phyloP scores from a whole-genome alignment of 2,888 invertebrate genomes.

The Arge pagana region DNA sequence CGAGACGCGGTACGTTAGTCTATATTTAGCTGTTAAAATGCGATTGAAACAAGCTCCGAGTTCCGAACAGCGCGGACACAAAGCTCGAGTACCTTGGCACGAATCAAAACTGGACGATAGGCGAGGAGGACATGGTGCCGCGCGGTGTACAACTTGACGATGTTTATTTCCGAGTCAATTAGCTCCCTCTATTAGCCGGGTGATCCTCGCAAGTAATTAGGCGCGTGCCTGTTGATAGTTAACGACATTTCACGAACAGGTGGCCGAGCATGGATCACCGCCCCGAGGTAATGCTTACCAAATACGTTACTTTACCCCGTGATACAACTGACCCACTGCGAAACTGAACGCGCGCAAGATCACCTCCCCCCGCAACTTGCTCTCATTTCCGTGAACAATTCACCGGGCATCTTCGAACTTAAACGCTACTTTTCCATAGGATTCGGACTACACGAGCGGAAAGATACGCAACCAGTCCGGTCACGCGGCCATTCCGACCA shows the following conservation, averaged over 20 bases:
- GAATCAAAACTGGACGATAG: slow-evolving; percentile 53
- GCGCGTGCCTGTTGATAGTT: slow-evolving; percentile 52
- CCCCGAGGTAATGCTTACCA: background rate
- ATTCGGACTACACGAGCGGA: too few relatives aligned
- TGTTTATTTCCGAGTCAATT: slow-evolving; percentile 57
- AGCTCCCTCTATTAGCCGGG: slow-evolving; percentile 54
- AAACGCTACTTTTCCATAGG: too few relatives aligned
- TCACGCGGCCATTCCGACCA: too few relatives aligned
- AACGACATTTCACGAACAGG: slow-evolving; percentile 54
- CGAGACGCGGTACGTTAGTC: slow-evolving; percentile 11
- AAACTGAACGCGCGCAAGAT: too few relatives aligned
- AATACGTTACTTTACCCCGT: slow-evolving; percentile 13
- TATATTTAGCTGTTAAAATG: slow-evolving; percentile 38
- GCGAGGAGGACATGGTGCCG: slow-evolving; percentile 40
- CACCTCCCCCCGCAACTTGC: too few relatives aligned
- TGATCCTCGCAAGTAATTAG: slow-evolving; percentile 54
- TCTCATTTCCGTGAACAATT: too few relatives aligned
- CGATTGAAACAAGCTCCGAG: slow-evolving; percentile 51
- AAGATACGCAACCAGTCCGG: too few relatives aligned
- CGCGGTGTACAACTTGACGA: slow-evolving; percentile 14
- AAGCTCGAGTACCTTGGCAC: slow-evolving; percentile 56
- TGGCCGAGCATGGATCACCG: slow-evolving; percentile 33
- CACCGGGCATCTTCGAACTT: too few relatives aligned
- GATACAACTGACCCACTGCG: slow-evolving; percentile 9
- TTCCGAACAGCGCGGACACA: slow-evolving; percentile 44